phyloP scores from a whole-genome alignment of 1,140 invertebrate species.

The Gyrodactylus bullatarudis region DNA sequence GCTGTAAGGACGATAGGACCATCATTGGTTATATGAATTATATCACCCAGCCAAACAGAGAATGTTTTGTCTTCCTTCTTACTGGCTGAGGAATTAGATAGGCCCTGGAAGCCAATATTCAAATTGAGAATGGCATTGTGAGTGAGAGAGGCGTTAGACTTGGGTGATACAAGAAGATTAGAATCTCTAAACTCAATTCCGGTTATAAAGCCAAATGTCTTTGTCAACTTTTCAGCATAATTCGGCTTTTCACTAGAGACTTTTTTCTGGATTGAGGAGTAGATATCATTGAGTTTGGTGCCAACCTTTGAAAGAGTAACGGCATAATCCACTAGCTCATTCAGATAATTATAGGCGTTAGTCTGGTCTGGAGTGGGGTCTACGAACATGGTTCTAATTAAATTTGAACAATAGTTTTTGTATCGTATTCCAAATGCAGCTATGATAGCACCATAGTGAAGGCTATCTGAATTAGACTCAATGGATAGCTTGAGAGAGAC shows the following conservation, averaged over 20 bases:
- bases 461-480: conserved; percentile 44
- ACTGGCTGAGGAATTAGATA: conserved; percentile 35
- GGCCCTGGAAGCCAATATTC: conserved; percentile 57
- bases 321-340: background rate
- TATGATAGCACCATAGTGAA: conserved; percentile 81
- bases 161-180: conserved; percentile 54
- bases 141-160: conserved; percentile 39
- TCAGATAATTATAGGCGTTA: background rate
- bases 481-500: conserved; percentile 87
- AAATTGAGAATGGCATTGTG: conserved; percentile 84
- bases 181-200: conserved; percentile 91
- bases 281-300: conserved; percentile 49
- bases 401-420: conserved; percentile 90
- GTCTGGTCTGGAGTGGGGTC: conserved; percentile 30
- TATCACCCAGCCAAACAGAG: conserved; percentile 79
- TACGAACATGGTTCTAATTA: conserved; percentile 75
- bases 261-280: conserved; percentile 40
- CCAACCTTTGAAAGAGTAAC: conserved; percentile 14
- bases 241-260: conserved; percentile 54
- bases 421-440: conserved; percentile 70
- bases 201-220: conserved; percentile 70
- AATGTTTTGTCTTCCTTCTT: conserved; percentile 50
- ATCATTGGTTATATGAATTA: conserved; percentile 62
- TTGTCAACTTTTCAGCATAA: conserved; percentile 58
- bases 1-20: conserved; percentile 45